Conservation (phyloP, 2,113 vertebrate genomes). For the Vidua macroura region DNA sequence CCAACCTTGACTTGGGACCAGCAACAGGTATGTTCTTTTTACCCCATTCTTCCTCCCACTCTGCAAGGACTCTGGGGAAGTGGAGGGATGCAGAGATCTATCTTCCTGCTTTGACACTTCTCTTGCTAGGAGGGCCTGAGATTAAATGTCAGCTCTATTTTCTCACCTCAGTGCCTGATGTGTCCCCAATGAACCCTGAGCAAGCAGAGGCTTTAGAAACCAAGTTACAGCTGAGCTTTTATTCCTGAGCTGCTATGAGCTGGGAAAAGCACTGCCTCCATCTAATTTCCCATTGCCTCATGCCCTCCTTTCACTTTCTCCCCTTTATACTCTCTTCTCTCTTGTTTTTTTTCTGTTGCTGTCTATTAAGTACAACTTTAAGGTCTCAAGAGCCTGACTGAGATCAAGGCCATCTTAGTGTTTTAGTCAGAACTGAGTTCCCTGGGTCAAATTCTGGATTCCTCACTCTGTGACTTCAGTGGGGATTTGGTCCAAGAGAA, state of each 20-base stretch:
- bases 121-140: slow-evolving; percentile 27
- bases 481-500: not conserved
- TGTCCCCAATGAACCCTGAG: slow-evolving; percentile 44
- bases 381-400: not conserved
- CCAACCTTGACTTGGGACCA: slow-evolving; percentile 73
- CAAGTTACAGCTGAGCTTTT: slow-evolving; percentile 11
- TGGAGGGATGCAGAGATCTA: not conserved
- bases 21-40: slow-evolving; percentile 72
- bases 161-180: slow-evolving; percentile 51
- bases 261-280: not conserved
- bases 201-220: slow-evolving; percentile 33
- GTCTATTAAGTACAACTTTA: not conserved
- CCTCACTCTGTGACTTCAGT: not conserved
- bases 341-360: not conserved
- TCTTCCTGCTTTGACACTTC: not conserved
- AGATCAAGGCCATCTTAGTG: not conserved
- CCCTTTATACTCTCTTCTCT: not conserved
- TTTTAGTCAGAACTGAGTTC: not conserved
- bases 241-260: slow-evolving; percentile 12
- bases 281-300: not conserved
- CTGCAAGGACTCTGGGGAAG: not conserved
- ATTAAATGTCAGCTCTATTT: slow-evolving; percentile 56
- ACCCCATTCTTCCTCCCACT: not conserved
- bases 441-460: not conserved
- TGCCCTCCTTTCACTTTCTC: not conserved